Evolutionary conservation across 2,888 invertebrate species (phyloP).

Genomic region (Odontocerum albicorne): DNA sequence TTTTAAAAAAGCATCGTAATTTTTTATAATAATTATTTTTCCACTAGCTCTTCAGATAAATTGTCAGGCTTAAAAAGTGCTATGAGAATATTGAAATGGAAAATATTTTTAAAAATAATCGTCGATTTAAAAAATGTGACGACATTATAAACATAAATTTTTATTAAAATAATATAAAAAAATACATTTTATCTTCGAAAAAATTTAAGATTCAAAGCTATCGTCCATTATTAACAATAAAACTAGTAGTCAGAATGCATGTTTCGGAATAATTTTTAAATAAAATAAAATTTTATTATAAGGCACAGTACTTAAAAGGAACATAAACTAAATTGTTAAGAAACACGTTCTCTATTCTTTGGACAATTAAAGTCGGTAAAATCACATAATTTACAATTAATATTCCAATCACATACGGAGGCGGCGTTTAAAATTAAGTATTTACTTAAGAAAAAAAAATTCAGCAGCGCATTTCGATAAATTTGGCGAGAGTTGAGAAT

Average conservation of each 20-base stretch:
- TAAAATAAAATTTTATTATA: slow-evolving; percentile 25
- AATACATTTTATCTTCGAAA: not conserved
- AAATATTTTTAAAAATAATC: too few species aligned
- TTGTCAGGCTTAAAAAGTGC: too few species aligned
- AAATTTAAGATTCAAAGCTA: not conserved
- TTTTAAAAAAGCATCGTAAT: too few species aligned
- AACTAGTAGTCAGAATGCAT: slow-evolving; percentile 9
- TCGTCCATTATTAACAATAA: not conserved
- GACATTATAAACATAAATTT: slow-evolving; percentile 2
- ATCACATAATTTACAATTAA: too few species aligned
- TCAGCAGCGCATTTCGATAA: too few species aligned
- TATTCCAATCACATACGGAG: too few species aligned
- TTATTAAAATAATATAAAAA: slow-evolving; percentile 1
- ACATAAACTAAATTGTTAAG: slow-evolving; percentile 22
- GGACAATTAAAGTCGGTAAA: slow-evolving; percentile 21
- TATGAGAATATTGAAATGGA: too few species aligned
- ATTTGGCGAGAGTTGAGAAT: too few species aligned
- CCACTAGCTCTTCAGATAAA: too few species aligned
- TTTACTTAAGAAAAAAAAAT: too few species aligned
- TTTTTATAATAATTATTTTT: too few species aligned
- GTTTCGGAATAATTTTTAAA: slow-evolving; percentile 5
- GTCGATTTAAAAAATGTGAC: not conserved
- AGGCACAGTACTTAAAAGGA: slow-evolving; percentile 17
- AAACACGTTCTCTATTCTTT: slow-evolving; percentile 12
- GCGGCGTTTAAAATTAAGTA: too few species aligned